These are phyloP conservation scores for Pseudolaguvia tuberculata DNA, from an alignment of 2,113 vertebrate species.

Conservation along the genomic window DNA sequence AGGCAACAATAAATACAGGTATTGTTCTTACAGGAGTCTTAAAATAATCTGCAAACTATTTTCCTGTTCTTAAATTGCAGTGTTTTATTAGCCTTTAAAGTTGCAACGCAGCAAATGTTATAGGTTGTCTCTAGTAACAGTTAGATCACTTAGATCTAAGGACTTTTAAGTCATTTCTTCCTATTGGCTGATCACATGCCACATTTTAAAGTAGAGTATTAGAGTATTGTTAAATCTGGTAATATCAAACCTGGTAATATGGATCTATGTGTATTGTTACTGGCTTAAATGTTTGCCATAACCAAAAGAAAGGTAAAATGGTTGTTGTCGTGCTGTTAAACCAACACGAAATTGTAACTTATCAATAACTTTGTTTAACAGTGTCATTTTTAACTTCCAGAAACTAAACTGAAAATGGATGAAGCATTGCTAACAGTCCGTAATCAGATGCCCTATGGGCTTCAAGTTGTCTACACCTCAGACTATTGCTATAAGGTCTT, in stretches of 20 bases:
- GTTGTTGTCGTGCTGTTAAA: too few species aligned
- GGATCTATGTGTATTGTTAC: constrained; percentile 21
- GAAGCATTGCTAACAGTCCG: constrained; percentile 65
- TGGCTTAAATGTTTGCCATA: background rate
- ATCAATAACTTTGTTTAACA: background rate
- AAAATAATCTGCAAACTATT: too few species aligned
- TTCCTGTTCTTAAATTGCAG: background rate
- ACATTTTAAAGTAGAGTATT: background rate
- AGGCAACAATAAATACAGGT: constrained; percentile 46
- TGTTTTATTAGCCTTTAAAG: background rate
- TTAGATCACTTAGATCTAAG: background rate
- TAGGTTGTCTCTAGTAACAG: background rate
- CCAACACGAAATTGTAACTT: background rate
- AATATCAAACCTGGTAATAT: constrained; percentile 27
- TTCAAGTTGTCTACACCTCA: constrained; percentile 62
- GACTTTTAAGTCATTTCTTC: background rate
- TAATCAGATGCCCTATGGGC: constrained; percentile 57
- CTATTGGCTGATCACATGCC: background rate
- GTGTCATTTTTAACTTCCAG: constrained; percentile 45
- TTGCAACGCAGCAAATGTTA: background rate
- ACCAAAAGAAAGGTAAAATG: background rate
- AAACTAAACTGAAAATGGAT: constrained; percentile 60
- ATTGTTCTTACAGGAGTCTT: background rate
- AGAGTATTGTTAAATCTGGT: background rate
- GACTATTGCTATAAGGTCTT: constrained; percentile 72